Evolutionary conservation across 2,888 invertebrate species (phyloP), one percentile per base, ranked within the genome.

Genomic region (Amblyjoppa fuscipennis): DNA sequence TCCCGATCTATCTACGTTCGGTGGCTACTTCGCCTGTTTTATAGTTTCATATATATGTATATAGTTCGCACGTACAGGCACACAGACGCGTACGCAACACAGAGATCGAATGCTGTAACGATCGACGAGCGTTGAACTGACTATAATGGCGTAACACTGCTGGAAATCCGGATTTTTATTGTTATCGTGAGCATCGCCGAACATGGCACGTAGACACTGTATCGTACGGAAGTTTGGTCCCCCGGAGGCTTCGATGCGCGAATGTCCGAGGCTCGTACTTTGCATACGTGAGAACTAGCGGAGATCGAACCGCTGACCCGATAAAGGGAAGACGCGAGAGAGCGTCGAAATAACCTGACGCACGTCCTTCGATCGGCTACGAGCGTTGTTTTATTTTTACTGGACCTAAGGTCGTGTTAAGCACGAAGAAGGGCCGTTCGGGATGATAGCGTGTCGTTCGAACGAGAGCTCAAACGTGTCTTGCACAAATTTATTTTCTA

Each of bases 301-400:
- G 64, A 74, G 51, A 80, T 71, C 68, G 75, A 85, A 83, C 66
- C 59, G 85, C 83, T 85, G 85, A 85, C 85, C 85, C 61, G 31
- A 73, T 28, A 41, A 34, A 34, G 41, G 25, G 31, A 31, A 59
- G 13, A 49, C n/a, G 53, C 31, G 45, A n/a, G 69, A 16, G 59
- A 38, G 82, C 20, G 59, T 80, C 73, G 75, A 82, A 85, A 80
- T 75, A 83, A 80, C 85, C 85, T 76, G 80, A 85, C 82, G 79
- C 38, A 80, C 79, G 82, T 71, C 11, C 61, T 76, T 80, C 73
- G 68, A 76, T 51, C 79, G 73, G 13, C 64, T 31, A 31, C 64
- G 7, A 28, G 69, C 38, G 41, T 75, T 70, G 71, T 59, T 34
- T 81, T 53, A 84, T 84, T 86, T 84, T 84, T 86, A 81, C 84